Base-by-base conservation (phyloP, 2,888 invertebrate genomes). In the Cerastis leucographa region DNA sequence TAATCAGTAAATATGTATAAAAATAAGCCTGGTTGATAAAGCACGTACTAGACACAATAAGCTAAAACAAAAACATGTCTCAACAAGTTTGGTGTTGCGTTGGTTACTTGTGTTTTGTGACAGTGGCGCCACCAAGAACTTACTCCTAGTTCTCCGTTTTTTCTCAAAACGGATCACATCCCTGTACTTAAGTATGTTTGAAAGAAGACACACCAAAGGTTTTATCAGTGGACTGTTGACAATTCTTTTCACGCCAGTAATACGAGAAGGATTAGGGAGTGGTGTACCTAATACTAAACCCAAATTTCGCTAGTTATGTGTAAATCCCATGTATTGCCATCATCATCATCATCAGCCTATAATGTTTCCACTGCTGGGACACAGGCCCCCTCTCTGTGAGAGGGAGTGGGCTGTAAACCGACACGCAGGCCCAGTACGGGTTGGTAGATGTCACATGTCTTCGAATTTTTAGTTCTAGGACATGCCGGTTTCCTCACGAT, bases 61-160 rank as follows among this genome's bases (percentile, higher is more conserved):
- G 0, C 71, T 17, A 54, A 76, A 65, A 56, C 46, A 71, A 61
- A 61, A 44, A 35, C 19, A 64, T 14, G 61, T 71, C 40, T 19
- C 59, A 69, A 74, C 74, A 35, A 9, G 69, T 66, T 1, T n/a
- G 62, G 42, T 78, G 78, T 81, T 87, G 83, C 56, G 81, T 61
- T 79, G 85, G 80, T 85, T 77, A 83, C 79, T 83, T 76, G 61
- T 51, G 11, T 83, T 76, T 59, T 51, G 11, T 35, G 62, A 78
- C 65, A 76, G 72, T 76, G 70, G 76, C 49, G 67, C 75, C 66
- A 76, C 22, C 9, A 22, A 17, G 17, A 11, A 11, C 0, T 9
- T 9, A 2, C n/a, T 7, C 12, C 40, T 64, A n/a, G 17, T 6
- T 7, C 4, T 17, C 42, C n/a, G 42, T 40, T n/a, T 42, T 14